These are phyloP conservation scores for Microplitis manilae DNA, from an alignment of 2,888 invertebrate species.

Conservation along the genomic window DNA sequence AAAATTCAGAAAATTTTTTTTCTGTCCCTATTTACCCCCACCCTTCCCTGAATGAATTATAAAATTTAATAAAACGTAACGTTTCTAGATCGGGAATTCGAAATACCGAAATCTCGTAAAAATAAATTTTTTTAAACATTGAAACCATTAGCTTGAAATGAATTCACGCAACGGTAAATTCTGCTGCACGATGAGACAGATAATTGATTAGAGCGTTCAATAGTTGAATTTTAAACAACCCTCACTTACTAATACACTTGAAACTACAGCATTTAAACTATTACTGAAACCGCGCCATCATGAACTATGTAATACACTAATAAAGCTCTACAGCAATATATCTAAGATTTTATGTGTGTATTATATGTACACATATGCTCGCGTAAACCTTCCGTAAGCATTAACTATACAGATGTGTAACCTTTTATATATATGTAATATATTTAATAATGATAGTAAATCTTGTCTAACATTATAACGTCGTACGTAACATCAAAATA, in stretches of 20 bases:
- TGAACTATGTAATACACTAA: neutral
- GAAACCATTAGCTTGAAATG: neutral
- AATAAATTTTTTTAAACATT: too few species aligned
- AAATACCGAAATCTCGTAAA: too few species aligned
- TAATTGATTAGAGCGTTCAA: constrained; percentile 54
- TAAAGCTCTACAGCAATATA: constrained; percentile 11
- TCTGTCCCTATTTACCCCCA: too few species aligned
- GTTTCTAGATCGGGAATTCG: too few species aligned
- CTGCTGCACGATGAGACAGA: constrained; percentile 52
- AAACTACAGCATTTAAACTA: neutral
- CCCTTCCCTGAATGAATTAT: too few species aligned
- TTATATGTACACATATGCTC: neutral
- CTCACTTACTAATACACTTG: constrained; percentile 4
- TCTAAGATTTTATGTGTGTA: constrained; percentile 14
- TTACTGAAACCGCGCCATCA: neutral
- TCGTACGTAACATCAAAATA: neutral
- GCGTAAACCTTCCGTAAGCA: constrained; percentile 23
- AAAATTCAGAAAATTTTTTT: too few species aligned
- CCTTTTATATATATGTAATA: constrained; percentile 16
- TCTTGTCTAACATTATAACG: constrained; percentile 30
- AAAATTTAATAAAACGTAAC: too few species aligned
- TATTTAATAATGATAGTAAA: neutral
- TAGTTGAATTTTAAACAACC: constrained; percentile 11
- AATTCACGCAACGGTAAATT: constrained; percentile 14
- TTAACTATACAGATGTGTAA: constrained; percentile 15